Evolutionary conservation across 2,797 vertebrate genomes (phyloP), one percentile per base, ranked within the genome.

Genomic region (Micropoecilia bifurca): DNA sequence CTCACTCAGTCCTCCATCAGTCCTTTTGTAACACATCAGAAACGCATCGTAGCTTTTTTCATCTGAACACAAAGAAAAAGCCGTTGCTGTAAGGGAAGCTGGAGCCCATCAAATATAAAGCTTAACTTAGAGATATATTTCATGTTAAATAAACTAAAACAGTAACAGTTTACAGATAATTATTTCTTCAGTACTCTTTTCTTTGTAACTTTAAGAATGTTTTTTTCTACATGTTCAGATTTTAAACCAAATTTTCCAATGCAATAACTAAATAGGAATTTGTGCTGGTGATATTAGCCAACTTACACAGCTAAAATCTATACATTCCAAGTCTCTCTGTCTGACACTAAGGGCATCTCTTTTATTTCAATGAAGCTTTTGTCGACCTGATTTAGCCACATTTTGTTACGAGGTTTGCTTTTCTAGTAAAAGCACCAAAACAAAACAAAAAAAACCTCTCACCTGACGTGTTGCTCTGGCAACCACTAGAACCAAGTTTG

Each of bases 21-120:
- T 74, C 6, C 84, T 88, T 84, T 90, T 53, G 48, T 94, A 95
- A 66, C 55, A 89, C 89, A 94, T 86, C 80, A 95, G 18, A 76
- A 92, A 95, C 3, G 91, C 93, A 13, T 95, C 95, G 22, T 92
- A 94, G 79, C 22, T 76, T 74, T 92, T 94, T 78, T 84, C 92
- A 92, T 95, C 95, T 95, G 53, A 76, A 68, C 47, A 83, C 48
- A 87, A 12, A 73, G 73, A 22, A 73, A 74, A 36, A 97, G 50
- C 22, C 10, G 6, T 84, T 71, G 12, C 1, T 39, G 30, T 50
- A 10, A 74, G n/a, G 46, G 25, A 50, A 30, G 50, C 14, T 73
- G 28, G 10, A 61, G 28, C 13, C 9, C 30, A 66, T 39, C 61
- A 66, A 63, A 36, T 13, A 30, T 61, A 5, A 2, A 3, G 6